phyloP scores from a whole-genome alignment of 2,113 vertebrate genomes.

The Probosciger aterrimus region DNA sequence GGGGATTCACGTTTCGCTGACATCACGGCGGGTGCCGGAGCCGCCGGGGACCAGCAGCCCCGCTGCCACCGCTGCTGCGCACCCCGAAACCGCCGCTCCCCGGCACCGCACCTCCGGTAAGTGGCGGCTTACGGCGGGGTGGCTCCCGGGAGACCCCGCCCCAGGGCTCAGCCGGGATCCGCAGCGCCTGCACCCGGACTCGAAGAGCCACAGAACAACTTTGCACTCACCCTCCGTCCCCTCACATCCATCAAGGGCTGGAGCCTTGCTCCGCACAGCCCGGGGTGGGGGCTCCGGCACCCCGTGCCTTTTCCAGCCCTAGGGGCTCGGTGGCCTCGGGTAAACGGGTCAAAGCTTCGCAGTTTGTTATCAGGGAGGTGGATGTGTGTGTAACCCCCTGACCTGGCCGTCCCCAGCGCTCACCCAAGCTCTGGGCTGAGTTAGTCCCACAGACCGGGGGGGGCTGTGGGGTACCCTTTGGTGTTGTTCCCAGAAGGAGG shows the following conservation, averaged over 20 bases:
- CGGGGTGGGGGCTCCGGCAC: background rate
- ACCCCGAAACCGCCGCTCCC: background rate
- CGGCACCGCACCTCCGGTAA: conserved; percentile 19
- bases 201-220: background rate
- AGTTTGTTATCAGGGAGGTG: background rate
- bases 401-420: background rate
- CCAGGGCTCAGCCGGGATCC: background rate
- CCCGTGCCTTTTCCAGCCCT: background rate
- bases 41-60: conserved; percentile 22
- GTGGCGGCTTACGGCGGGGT: background rate
- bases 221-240: background rate
- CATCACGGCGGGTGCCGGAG: conserved; percentile 43
- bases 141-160: background rate
- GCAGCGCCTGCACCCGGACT: background rate
- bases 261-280: background rate
- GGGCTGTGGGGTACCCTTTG: background rate
- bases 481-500: background rate
- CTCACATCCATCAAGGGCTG: background rate
- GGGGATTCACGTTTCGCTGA: conserved; percentile 57
- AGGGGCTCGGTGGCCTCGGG: background rate
- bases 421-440: background rate
- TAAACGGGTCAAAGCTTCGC: background rate
- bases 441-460: background rate
- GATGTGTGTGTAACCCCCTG: background rate
- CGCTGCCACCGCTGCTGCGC: background rate